Evolutionary conservation across 1,140 invertebrate genomes (phyloP), one percentile per base, ranked within the genome.

Genomic region (Nixonia krombeini): DNA sequence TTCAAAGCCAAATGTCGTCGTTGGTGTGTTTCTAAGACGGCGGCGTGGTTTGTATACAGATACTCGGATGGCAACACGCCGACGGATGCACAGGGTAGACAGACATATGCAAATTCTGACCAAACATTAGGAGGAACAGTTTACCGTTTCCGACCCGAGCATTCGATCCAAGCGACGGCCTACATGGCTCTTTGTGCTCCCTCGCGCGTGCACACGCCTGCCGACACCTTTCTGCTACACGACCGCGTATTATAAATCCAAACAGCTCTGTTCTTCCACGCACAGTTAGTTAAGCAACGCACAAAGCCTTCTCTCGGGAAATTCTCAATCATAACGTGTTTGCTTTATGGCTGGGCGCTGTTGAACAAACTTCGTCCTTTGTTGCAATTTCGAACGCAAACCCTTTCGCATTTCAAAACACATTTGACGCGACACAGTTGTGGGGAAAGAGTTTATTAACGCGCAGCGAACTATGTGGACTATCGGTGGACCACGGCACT

Each of bases 101-200:
- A 82, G 80, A 82, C 82, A 72, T 80, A 84, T 84, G 81, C 82
- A 84, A 84, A 84, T 83, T 72, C 72, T 76, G 69, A 45, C 55
- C 71, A 83, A 84, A 84, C 79, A 84, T 76, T 75, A 75, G 64
- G 63, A 71, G 62, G 71, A 70, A 76, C 75, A 72, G 69, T 74
- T 73, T 74, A 73, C 68, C 51, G 41, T 59, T 13, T 31, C 37
- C 63, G 51, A 49, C 33, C 49, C 61, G 58, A 62, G 58, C 52
- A 55, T 58, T 55, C 65, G 57, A 55, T 65, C 47, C 56, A 57
- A 55, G 59, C 31, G n/a, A 35, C 53, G 58, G 57, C n/a, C 28
- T 35, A 26, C 47, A 49, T 38, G 17, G 13, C n/a, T 47, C 51
- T 37, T 58, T 49, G 52, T 58, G 46, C 57, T n/a, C n/a, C 65